Base-by-base conservation (phyloP, 2,113 vertebrate species). In the Cisticola juncidis region DNA sequence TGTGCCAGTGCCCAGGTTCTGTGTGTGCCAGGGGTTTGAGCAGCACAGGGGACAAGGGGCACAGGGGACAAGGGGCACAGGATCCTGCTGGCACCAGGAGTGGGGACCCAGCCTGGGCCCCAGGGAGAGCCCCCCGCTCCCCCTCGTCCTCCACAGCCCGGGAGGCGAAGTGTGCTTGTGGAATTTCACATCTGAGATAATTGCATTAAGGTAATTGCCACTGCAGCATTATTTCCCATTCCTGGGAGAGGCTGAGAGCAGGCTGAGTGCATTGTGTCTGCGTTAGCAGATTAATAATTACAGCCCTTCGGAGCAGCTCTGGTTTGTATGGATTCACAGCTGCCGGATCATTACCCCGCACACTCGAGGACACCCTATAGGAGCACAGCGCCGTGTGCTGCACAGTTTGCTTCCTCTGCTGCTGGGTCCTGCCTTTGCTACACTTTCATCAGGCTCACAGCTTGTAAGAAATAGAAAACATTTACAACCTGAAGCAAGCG, bases 251-350 rank as follows among this genome's bases (percentile, higher is more conserved):
- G 83, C 44, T 69, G 94, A 73, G 91, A 79, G 83, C 33, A 57
- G 89, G 95, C 84, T 84, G 96, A 93, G 92, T 53, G 64, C 23
- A 81, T 72, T 82, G 93, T 79, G 70, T 84, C 85, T 87, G 94
- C 57, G 42, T 85, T 87, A 80, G 94, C 94, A 94, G 91, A 90
- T 85, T 85, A 82, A 88, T 74, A 94, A 94, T 91, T 87, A 76
- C 90, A 83, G 87, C 73, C 86, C 84, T 80, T 22, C 9, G 95
- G 83, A 94, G 38, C 84, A 57, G 90, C 3, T 15, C 91, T 36
- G 12, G 53, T 38, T 47, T 38, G 90, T 53, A 4, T 14, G 58
- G 84, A 83, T 51, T 28, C 86, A 4, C 96, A 88, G 93, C 92
- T 89, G 94, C 95, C 6, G 76, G 72, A 65, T 78, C 82, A 31